Conservation (phyloP, 2,113 vertebrate genomes). For the Leucosticte australis region DNA sequence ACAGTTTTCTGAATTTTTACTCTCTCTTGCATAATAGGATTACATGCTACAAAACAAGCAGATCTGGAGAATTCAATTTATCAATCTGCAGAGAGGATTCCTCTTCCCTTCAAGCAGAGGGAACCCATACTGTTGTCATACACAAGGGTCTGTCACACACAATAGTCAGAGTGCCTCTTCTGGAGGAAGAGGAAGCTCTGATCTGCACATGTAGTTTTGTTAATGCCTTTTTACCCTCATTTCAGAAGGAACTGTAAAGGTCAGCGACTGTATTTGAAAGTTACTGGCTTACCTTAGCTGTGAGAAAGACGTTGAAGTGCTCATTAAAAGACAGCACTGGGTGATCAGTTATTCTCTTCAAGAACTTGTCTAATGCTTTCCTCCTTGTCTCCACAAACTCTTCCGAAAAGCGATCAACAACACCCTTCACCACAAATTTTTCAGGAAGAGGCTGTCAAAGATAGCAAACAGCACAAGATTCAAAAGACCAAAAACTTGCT, state of each 20-base stretch:
- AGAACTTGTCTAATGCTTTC: conserved; percentile 95
- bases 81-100: not conserved
- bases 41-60: not conserved
- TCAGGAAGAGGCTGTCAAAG: conserved; percentile 89
- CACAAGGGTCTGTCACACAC: not conserved
- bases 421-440: conserved; percentile 98
- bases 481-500: not conserved
- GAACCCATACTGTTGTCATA: not conserved
- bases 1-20: not conserved
- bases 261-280: not conserved
- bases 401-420: conserved; percentile 97
- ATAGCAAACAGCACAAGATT: not conserved
- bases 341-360: conserved; percentile 94
- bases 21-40: not conserved
- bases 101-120: not conserved
- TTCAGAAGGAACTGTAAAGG: not conserved
- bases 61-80: not conserved
- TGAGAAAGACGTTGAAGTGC: conserved; percentile 90
- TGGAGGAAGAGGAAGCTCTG: not conserved
- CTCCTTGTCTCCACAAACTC: conserved; percentile 96
- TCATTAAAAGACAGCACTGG: conserved; percentile 97
- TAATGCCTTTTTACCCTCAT: not conserved
- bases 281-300: conserved; percentile 84
- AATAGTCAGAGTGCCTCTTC: not conserved
- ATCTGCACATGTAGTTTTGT: not conserved